Evolutionary conservation across 2,113 vertebrate species (phyloP).

Genomic region (Aleadryas rufinucha): DNA sequence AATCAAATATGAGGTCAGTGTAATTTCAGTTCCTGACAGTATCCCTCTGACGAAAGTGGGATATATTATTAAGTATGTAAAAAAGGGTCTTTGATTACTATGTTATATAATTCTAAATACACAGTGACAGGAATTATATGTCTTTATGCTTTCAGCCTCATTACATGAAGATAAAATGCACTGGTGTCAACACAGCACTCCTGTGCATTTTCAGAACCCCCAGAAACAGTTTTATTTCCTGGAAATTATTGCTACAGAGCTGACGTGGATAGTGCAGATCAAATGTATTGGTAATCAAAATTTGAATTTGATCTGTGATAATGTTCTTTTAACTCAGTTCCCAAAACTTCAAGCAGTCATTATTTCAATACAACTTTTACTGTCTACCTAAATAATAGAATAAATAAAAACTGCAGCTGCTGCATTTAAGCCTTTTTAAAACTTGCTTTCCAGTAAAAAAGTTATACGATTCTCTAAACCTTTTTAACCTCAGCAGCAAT

Average conservation of each 20-base stretch:
- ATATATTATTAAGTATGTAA: not conserved
- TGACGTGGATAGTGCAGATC: not conserved
- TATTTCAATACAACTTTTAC: not conserved
- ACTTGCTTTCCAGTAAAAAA: slow-evolving; percentile 39
- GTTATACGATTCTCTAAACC: slow-evolving; percentile 53
- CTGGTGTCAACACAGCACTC: not conserved
- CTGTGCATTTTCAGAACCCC: not conserved
- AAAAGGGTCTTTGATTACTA: not conserved
- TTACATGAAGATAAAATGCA: not conserved
- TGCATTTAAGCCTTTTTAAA: slow-evolving; percentile 41
- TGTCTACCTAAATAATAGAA: not conserved
- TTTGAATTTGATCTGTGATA: not conserved
- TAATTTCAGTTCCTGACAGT: not conserved
- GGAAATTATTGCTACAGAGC: not conserved
- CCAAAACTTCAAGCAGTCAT: not conserved
- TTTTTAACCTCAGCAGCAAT: slow-evolving; percentile 67
- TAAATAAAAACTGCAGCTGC: slow-evolving; percentile 27
- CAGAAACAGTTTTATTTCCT: not conserved
- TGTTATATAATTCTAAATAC: not conserved
- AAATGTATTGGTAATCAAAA: not conserved
- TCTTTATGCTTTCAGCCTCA: not conserved
- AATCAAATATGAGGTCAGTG: not conserved
- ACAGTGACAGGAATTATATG: not conserved
- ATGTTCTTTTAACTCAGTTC: not conserved
- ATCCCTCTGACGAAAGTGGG: not conserved